Percentiles rank a stretch among this genome's conserved stretches.
phyloP scores from a whole-genome alignment of 2,797 vertebrate genomes.

The Halcyon leucocephala region DNA sequence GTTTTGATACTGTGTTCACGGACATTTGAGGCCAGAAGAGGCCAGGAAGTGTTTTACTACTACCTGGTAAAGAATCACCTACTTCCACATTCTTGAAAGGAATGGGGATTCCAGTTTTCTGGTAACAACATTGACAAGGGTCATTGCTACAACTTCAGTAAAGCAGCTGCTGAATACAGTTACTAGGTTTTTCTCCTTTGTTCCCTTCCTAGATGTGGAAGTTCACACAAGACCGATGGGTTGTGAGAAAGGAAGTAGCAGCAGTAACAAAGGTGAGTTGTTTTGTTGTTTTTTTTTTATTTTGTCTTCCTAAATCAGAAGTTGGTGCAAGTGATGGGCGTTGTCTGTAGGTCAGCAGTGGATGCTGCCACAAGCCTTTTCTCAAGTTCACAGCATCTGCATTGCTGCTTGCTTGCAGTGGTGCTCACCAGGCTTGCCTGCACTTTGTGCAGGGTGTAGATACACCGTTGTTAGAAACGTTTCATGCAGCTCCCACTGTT shows the following conservation, averaged over 20 bases:
- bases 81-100: not conserved
- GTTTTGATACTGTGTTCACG: not conserved
- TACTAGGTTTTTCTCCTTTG: not conserved
- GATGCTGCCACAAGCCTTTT: not conserved
- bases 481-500: not conserved
- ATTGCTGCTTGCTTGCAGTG: not conserved
- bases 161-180: not conserved
- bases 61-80: not conserved
- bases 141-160: not conserved
- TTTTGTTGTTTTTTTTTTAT: not conserved
- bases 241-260: constrained; percentile 93
- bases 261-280: constrained; percentile 90
- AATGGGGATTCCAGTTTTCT: not conserved
- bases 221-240: constrained; percentile 92
- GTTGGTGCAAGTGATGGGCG: not conserved
- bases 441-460: not conserved
- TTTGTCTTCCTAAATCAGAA: not conserved
- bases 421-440: not conserved
- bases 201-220: constrained; percentile 91
- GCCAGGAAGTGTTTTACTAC: not conserved
- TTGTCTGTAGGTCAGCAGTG: not conserved
- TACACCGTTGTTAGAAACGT: not conserved
- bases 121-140: not conserved
- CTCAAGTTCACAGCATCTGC: not conserved
- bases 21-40: not conserved